Evolutionary conservation across 2,113 vertebrate genomes (phyloP).

Genomic region (Mesoclemmys tuberculata): DNA sequence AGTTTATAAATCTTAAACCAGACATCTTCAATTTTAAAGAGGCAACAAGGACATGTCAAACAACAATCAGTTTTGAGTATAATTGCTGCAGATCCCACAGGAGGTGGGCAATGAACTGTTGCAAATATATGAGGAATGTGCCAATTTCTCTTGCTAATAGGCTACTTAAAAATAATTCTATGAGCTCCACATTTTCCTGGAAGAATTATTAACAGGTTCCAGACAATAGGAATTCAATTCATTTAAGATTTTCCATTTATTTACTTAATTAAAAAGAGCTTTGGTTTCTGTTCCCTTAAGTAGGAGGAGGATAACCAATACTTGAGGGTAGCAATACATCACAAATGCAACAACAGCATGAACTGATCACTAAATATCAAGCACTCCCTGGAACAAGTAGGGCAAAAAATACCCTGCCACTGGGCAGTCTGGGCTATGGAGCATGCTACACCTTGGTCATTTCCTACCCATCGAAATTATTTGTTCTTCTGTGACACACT

Average conservation of each 20-base stretch:
- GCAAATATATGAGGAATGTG: neutral
- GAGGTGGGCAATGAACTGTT: neutral
- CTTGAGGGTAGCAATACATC: neutral
- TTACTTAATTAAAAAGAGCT: neutral
- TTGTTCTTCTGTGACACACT: neutral
- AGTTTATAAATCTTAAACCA: neutral
- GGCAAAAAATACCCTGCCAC: neutral
- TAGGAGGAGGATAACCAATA: neutral
- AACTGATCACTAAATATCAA: neutral
- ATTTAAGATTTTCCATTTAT: neutral
- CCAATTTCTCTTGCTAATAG: neutral
- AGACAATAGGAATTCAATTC: neutral
- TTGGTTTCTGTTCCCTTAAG: neutral
- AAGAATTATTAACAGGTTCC: neutral
- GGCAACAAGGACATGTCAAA: neutral
- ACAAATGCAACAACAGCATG: too few species aligned
- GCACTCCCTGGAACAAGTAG: neutral
- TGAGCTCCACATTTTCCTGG: neutral
- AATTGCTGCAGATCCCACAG: neutral
- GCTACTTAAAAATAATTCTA: neutral
- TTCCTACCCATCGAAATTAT: neutral
- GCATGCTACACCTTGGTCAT: neutral
- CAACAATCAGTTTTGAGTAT: neutral
- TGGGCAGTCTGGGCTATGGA: neutral
- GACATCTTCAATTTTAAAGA: neutral